Evolutionary conservation across 2,888 invertebrate genomes (phyloP).

Genomic region (Melanargia galathea): DNA sequence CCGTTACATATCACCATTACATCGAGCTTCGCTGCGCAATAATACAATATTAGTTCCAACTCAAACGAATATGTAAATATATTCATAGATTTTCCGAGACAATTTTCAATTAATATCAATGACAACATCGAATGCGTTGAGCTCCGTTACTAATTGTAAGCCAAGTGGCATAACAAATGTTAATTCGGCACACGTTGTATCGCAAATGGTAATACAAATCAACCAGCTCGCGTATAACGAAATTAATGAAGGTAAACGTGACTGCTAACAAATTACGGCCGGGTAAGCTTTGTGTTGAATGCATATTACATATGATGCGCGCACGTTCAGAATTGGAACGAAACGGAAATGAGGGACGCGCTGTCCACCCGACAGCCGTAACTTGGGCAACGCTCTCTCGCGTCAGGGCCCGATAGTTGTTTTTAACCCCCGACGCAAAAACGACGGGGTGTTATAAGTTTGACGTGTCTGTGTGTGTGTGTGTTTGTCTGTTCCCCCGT

Average conservation of each 20-base stretch:
- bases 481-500: too few species aligned
- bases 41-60: neutral
- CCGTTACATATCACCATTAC: neutral
- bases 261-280: neutral
- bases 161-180: conserved; percentile 5
- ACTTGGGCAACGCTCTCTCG: too few species aligned
- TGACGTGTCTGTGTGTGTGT: too few species aligned
- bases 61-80: neutral
- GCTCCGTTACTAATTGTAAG: conserved; percentile 12
- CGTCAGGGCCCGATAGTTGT: too few species aligned
- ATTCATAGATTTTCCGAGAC: conserved; percentile 9
- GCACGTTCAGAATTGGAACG: too few species aligned
- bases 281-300: too few species aligned
- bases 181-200: conserved; percentile 1
- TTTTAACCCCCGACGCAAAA: too few species aligned
- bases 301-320: too few species aligned
- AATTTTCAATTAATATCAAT: neutral
- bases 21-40: neutral
- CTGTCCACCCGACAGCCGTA: too few species aligned
- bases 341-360: too few species aligned
- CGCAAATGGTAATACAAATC: neutral
- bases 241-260: neutral
- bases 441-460: too few species aligned
- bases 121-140: neutral
- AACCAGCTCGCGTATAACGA: neutral